phyloP scores from a whole-genome alignment of 1,140 invertebrate genomes.

The Samia ricini region DNA sequence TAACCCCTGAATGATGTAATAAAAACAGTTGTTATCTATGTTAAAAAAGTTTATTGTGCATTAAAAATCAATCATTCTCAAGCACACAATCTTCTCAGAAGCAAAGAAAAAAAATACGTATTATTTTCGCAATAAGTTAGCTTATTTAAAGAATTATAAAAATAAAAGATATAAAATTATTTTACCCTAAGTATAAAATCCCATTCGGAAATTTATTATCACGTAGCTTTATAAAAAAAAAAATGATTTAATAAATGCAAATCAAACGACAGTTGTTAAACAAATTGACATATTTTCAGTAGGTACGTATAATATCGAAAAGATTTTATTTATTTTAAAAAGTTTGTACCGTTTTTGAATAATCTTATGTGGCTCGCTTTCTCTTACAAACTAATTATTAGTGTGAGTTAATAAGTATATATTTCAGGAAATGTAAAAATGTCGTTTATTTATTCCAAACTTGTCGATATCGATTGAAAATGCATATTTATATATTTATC shows the following conservation, averaged over 20 bases:
- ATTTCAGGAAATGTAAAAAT: no score
- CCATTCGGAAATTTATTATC: conserved; percentile 35
- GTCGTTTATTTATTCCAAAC: no score
- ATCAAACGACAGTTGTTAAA: conserved; percentile 33
- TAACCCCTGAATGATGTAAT: no score
- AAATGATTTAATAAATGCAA: conserved; percentile 60
- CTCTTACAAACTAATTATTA: background rate
- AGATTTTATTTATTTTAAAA: no score
- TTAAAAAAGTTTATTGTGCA: conserved; percentile 67
- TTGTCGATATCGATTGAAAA: no score
- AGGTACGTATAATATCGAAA: no score
- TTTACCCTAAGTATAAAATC: conserved; percentile 3
- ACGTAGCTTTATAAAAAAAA: conserved; percentile 31
- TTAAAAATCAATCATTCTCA: conserved; percentile 48
- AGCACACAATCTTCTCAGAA: conserved; percentile 38
- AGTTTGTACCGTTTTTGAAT: conserved; percentile 32
- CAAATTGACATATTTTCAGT: no score
- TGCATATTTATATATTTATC: no score
- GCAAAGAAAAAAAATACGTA: conserved; percentile 36
- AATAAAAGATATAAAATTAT: conserved; percentile 11
- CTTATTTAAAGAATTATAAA: conserved; percentile 34
- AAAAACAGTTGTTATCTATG: conserved; percentile 21
- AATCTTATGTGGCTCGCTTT: background rate
- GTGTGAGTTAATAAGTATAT: no score
- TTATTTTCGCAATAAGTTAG: conserved; percentile 59